phyloP scores from a whole-genome alignment of 2,888 invertebrate genomes.

The Punctoribates punctum region DNA sequence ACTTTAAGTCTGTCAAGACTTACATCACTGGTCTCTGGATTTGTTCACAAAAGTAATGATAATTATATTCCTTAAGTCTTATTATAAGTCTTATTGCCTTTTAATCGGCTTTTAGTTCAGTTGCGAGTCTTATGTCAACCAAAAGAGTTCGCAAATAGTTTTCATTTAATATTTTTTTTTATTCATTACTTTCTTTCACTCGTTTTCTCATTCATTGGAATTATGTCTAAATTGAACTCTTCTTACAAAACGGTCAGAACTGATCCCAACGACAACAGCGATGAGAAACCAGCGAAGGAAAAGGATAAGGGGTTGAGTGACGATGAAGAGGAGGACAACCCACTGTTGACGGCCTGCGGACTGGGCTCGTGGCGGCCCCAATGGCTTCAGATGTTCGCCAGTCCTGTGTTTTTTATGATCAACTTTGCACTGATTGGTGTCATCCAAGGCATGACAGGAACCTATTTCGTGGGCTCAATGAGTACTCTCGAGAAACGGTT shows the following conservation, averaged over 20 bases:
- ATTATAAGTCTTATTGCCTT: neutral
- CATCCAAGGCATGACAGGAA: slow-evolving; percentile 45
- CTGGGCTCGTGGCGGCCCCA: slow-evolving; percentile 45
- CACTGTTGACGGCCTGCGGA: slow-evolving; percentile 43
- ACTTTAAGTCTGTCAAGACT: slow-evolving; percentile 9
- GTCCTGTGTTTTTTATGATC: slow-evolving; percentile 46
- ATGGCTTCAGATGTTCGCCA: slow-evolving; percentile 47
- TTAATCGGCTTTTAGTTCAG: neutral
- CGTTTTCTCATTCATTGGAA: neutral
- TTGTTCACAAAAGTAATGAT: neutral
- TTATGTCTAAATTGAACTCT: slow-evolving; percentile 4
- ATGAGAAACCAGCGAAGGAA: neutral
- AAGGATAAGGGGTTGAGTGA: neutral
- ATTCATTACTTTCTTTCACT: neutral
- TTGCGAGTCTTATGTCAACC: neutral
- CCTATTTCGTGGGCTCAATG: slow-evolving; percentile 45
- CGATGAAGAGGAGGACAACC: slow-evolving; percentile 24
- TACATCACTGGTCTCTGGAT: slow-evolving; percentile 31
- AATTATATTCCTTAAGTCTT: neutral
- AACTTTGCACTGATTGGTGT: slow-evolving; percentile 45
- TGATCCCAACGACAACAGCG: neutral
- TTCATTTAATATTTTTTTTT: neutral
- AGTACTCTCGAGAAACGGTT: slow-evolving; percentile 47
- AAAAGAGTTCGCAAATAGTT: neutral
- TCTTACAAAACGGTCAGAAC: neutral